Evolutionary conservation across 2,888 invertebrate species (phyloP).

Genomic region (Heliconius ethilla): DNA sequence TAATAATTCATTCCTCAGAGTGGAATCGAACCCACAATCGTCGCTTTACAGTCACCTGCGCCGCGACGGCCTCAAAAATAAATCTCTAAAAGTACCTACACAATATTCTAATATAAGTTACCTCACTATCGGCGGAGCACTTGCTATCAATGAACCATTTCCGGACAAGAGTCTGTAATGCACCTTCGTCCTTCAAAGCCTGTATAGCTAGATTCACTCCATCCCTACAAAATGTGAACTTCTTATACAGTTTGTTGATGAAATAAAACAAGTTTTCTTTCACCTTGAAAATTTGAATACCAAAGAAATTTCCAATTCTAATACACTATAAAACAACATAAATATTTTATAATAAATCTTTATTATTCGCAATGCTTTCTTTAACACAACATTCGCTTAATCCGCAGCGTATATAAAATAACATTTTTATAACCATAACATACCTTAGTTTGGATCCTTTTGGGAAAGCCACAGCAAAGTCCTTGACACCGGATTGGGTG

Average conservation of each 20-base stretch:
- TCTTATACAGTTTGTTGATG: neutral
- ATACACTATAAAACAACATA: neutral
- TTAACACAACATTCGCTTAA: slow-evolving; percentile 34
- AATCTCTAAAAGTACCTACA: neutral
- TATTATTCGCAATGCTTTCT: slow-evolving; percentile 28
- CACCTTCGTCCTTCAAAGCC: slow-evolving; percentile 94
- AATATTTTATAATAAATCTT: neutral
- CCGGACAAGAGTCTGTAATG: slow-evolving; percentile 93
- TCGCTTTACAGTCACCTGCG: too few species aligned
- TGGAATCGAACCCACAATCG: too few species aligned
- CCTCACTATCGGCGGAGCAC: slow-evolving; percentile 54
- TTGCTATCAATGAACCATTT: slow-evolving; percentile 88
- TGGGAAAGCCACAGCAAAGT: slow-evolving; percentile 97
- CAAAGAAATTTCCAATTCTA: neutral
- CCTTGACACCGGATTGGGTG: slow-evolving; percentile 82
- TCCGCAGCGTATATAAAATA: slow-evolving; percentile 50
- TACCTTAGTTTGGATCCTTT: slow-evolving; percentile 95
- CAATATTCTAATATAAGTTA: slow-evolving; percentile 23
- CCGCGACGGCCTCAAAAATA: too few species aligned
- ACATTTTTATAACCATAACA: slow-evolving; percentile 38
- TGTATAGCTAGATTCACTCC: slow-evolving; percentile 96
- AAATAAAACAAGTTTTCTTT: neutral
- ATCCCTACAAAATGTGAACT: slow-evolving; percentile 84
- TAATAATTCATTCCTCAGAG: too few species aligned
- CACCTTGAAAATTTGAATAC: neutral